phyloP scores from a whole-genome alignment of 2,888 invertebrate species.

The Volucella inanis region DNA sequence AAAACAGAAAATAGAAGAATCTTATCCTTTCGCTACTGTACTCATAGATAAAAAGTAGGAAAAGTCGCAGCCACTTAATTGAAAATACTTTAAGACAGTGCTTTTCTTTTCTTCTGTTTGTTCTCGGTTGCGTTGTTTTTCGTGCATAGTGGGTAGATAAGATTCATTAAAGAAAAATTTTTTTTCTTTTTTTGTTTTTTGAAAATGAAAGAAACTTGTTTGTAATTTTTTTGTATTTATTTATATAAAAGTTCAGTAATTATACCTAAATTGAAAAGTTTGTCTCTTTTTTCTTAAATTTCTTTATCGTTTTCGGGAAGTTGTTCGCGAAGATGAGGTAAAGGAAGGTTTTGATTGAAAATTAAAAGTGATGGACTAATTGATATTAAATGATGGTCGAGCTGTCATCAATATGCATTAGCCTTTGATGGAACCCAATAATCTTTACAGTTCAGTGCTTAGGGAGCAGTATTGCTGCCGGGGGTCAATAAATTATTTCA shows the following conservation, averaged over 20 bases:
- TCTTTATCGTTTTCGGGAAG: not conserved
- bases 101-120: constrained; percentile 13
- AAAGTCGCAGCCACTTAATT: constrained; percentile 71
- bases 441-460: too few species aligned
- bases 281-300: constrained; percentile 19
- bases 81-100: constrained; percentile 71
- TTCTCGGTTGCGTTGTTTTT: not conserved
- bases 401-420: constrained; percentile 63
- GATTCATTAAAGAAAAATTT: constrained; percentile 47
- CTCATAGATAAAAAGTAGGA: constrained; percentile 57
- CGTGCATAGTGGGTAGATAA: constrained; percentile 24
- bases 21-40: constrained; percentile 59
- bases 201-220: constrained; percentile 11
- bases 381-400: constrained; percentile 56
- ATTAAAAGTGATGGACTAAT: constrained; percentile 54
- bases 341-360: constrained; percentile 55
- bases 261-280: constrained; percentile 64
- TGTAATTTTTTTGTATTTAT: constrained; percentile 39
- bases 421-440: constrained; percentile 14
- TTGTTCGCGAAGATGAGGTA: constrained; percentile 24
- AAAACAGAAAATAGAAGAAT: constrained; percentile 39
- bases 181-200: constrained; percentile 13
- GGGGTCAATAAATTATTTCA: too few species aligned
- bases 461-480: too few species aligned
- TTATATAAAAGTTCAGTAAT: constrained; percentile 71